phyloP scores from a whole-genome alignment of 1,140 invertebrate genomes.

The Aphidius gifuensis region DNA sequence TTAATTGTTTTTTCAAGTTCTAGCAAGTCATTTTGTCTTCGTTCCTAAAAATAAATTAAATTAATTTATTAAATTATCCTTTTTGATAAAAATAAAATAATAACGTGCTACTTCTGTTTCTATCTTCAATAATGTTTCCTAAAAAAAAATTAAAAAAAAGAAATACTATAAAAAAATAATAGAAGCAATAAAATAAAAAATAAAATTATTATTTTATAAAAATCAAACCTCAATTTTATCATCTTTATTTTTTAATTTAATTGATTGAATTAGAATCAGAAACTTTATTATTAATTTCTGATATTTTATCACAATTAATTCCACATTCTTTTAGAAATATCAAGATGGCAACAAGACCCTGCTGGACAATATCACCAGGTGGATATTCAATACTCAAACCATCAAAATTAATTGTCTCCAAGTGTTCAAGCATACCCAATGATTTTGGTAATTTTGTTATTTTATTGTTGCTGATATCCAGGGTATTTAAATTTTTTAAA shows the following conservation, averaged over 20 bases:
- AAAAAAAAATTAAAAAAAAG: conserved; percentile 50
- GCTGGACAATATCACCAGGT: conserved; percentile 56
- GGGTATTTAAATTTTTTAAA: conserved; percentile 57
- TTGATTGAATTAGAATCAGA: too few relatives aligned
- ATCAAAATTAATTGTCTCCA: conserved; percentile 62
- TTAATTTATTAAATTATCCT: neutral
- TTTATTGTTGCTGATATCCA: conserved; percentile 61
- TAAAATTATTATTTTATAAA: neutral
- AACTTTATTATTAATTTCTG: too few relatives aligned
- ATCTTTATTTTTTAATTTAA: conserved; percentile 31
- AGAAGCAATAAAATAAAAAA: too few relatives aligned
- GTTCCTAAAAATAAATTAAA: conserved; percentile 44
- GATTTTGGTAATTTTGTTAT: conserved; percentile 62
- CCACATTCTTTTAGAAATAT: conserved; percentile 59
- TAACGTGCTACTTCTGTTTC: conserved; percentile 65
- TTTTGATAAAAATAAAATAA: conserved; percentile 32
- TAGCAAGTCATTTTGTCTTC: conserved; percentile 55
- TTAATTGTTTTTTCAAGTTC: conserved; percentile 58
- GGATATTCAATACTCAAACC: conserved; percentile 63
- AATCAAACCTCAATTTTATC: conserved; percentile 47
- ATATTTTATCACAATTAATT: conserved; percentile 39
- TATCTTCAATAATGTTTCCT: conserved; percentile 60
- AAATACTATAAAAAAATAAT: neutral
- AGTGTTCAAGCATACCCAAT: conserved; percentile 59
- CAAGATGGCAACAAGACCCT: conserved; percentile 65